Evolutionary conservation across 92 coral and sea anemone genomes (phyloP), one percentile per base, ranked within the genome.

Genomic region (Diadumene lineata): DNA sequence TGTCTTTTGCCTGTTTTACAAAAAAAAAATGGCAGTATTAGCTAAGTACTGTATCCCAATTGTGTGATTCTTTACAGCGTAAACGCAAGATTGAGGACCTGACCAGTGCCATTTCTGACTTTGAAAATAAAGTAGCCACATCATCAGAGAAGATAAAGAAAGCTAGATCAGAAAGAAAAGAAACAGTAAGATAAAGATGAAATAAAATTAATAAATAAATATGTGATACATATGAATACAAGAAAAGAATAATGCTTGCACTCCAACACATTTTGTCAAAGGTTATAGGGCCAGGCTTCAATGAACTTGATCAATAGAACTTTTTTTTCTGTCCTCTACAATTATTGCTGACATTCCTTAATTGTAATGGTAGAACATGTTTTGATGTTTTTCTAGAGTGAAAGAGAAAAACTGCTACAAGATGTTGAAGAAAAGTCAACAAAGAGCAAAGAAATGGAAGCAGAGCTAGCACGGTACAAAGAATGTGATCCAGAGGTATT

Each of bases 401-500:
- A 91, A 10, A 72, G 98, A 73, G 87, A 79, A 16, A 61, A 77
- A 1, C 51, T 90, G 19, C 91, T 93, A 27, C 65, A 90, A 57
- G 84, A 91, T 76, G 79, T 93, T 51, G 88, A 85, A 31, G 88
- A 83, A 69, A 91, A 91, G 66, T 90, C 91, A 71, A 56, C 74
- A 17, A 78, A 82, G 43, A 85, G 83, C 34, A 87, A 70, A 51
- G 77, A 93, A 28, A 71, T 82, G 68, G 84, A 82, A 43, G 58
- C 79, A 65, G 94, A 93, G 50, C 86, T 93, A 24, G 90, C 85
- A 56, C 78, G 53, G 69, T 88, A 82, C 69, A 79, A 79, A 51
- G 98, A 93, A 68, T 93, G 98, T 78, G 98, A 93, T 34, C 98
- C 98, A 21, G 94, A 93, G 44, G 93, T 93, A 18, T 72, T 93